Evolutionary conservation across 2,797 vertebrate genomes (phyloP), one percentile per base, ranked within the genome.

Genomic region (Sparus aurata): DNA sequence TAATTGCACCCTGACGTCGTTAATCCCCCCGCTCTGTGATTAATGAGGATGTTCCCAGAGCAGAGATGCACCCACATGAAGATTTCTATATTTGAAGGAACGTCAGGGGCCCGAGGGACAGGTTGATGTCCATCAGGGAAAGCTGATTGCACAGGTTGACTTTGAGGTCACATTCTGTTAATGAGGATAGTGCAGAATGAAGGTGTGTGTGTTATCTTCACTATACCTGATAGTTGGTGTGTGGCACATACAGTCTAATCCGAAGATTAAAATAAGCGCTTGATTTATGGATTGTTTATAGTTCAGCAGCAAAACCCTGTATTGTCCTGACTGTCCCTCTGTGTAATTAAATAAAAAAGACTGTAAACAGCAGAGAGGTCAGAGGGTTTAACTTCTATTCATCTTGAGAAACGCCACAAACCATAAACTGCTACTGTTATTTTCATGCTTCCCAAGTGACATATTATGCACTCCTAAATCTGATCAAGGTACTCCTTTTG

Each of bases 1-100:
- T 91, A 93, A 94, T 93, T 93, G 92, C 83, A 73, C 62, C 62
- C 50, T 53, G 58, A 77, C 45, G 12, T 59, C 1, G 18, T 86
- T 90, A 74, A 88, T 87, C 78, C 27, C 84, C 41, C 58, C 38
- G 15, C 77, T 22, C 73, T 49, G 45, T 86, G 80, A 88, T 91
- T 91, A 92, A 91, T 60, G 59, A 72, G 46, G 85, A 79, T 52
- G 73, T 80, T 66, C 27, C 22, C 45, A 34, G 43, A 71, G 57
- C 50, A 68, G 58, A 25, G 67, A 55, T 23, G 27, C 60, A 50
- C 57, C 61, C 22, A 67, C 55, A 27, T 71, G 55, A 25, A 57
- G 60, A 69, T 70, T 78, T 59, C 30, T 59, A 5, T 59, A 68
- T 57, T 18, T 64, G 52, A 71, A 23, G 22, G 27, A 50, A 27